Conservation (phyloP, 2,113 vertebrate genomes). For the Marmota flaviventris region DNA sequence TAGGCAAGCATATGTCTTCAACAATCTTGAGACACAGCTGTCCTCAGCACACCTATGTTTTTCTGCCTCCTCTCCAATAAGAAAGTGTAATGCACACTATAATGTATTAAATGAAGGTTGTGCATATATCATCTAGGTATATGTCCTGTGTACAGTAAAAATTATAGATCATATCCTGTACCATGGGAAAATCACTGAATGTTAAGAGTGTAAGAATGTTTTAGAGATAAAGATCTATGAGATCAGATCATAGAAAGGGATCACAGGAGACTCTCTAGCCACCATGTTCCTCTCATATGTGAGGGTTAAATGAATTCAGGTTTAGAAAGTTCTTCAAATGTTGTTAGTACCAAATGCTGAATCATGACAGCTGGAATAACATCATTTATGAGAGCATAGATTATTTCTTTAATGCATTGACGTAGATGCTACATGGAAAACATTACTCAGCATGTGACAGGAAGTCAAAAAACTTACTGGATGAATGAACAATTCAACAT, state of each 20-base stretch:
- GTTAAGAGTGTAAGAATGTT: neutral
- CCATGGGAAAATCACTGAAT: neutral
- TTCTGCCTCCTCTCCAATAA: neutral
- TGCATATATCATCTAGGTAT: neutral
- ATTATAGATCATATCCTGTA: neutral
- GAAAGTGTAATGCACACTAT: neutral
- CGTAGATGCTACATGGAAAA: neutral
- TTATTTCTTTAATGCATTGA: too few relatives aligned
- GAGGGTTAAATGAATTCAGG: neutral
- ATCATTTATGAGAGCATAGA: accelerated
- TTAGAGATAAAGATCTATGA: neutral
- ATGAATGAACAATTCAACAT: neutral
- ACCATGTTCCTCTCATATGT: neutral
- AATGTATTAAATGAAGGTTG: too few relatives aligned
- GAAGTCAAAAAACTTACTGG: neutral
- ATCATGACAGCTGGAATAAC: neutral
- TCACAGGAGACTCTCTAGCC: neutral
- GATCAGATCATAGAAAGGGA: neutral
- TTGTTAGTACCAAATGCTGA: neutral
- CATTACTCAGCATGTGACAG: too few relatives aligned
- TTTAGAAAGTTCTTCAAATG: neutral
- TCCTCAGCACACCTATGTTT: neutral
- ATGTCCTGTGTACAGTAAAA: neutral
- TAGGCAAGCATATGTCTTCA: neutral
- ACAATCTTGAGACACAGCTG: neutral